Evolutionary conservation across 1,140 invertebrate species (phyloP).

Genomic region (Penaeus indicus): DNA sequence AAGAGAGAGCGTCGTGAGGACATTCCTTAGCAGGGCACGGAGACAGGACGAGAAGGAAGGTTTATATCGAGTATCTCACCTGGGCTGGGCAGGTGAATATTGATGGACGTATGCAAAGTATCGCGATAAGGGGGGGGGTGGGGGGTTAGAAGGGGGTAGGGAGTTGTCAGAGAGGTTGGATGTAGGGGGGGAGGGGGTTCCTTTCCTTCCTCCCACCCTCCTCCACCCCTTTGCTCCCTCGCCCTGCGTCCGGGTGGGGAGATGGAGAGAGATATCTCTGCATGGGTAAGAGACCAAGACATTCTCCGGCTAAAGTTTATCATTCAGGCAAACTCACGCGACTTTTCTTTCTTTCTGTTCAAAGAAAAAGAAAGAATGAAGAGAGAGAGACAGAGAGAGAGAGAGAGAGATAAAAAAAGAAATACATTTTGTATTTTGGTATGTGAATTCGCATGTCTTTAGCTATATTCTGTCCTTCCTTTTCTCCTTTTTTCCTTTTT

Average conservation of each 20-base stretch:
- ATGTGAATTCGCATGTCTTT: too few relatives aligned
- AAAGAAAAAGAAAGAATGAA: too few relatives aligned
- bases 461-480: neutral
- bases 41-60: neutral
- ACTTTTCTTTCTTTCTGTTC: neutral
- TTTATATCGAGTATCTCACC: conserved; percentile 52
- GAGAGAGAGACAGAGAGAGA: too few relatives aligned
- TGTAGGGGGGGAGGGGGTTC: neutral
- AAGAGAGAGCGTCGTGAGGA: neutral
- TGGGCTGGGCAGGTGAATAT: conserved; percentile 52
- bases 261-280: conserved; percentile 53
- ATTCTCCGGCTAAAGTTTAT: conserved; percentile 40
- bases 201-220: neutral
- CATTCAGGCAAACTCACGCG: neutral
- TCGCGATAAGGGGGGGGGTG: conserved; percentile 35
- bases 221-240: neutral
- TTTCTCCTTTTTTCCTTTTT: neutral
- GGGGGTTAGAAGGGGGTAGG: neutral
- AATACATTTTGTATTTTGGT: too few relatives aligned
- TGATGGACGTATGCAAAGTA: conserved; percentile 63
- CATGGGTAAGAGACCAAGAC: conserved; percentile 57
- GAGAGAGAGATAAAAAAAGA: too few relatives aligned
- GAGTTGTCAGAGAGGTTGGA: too few relatives aligned
- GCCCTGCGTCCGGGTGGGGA: neutral
- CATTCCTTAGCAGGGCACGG: neutral